Conservation (phyloP, 2,888 invertebrate species). For the Thera britannica region DNA sequence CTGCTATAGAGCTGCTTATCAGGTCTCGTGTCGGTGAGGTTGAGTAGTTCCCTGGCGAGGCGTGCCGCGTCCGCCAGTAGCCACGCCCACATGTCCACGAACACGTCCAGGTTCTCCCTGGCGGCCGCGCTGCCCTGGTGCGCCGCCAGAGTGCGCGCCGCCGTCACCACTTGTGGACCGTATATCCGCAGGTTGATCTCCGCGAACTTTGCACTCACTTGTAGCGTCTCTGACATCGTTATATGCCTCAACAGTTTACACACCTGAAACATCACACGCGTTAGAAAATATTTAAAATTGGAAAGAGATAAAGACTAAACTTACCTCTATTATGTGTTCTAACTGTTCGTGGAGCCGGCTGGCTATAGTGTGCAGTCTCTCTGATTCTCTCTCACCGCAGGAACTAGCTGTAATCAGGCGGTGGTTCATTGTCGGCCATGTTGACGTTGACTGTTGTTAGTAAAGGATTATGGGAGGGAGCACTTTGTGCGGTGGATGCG, state of each 20-base stretch:
- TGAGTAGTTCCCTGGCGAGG: conserved; percentile 94
- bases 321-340: conserved; percentile 98
- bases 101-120: conserved; percentile 98
- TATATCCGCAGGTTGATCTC: conserved; percentile 97
- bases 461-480: conserved; percentile 31
- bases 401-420: conserved; percentile 70
- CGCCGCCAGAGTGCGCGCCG: conserved; percentile 95
- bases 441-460: conserved; percentile 8
- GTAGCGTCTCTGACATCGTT: conserved; percentile 96
- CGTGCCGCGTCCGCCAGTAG: conserved; percentile 95
- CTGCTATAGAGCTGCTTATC: conserved; percentile 91
- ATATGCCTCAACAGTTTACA: conserved; percentile 98
- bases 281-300: conserved; percentile 14
- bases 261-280: conserved; percentile 84
- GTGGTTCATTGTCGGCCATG: conserved; percentile 23
- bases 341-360: conserved; percentile 98
- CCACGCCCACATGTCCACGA: conserved; percentile 98
- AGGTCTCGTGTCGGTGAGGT: conserved; percentile 87
- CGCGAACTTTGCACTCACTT: conserved; percentile 98
- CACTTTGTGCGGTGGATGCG: conserved; percentile 35
- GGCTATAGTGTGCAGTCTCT: conserved; percentile 96
- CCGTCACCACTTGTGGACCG: conserved; percentile 97
- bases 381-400: conserved; percentile 88
- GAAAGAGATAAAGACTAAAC: conserved; percentile 31
- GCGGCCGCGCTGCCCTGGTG: conserved; percentile 98